phyloP scores from a whole-genome alignment of 30 jellyfish, hydroid and myxozoan genomes.

The Sanderia malayensis region DNA sequence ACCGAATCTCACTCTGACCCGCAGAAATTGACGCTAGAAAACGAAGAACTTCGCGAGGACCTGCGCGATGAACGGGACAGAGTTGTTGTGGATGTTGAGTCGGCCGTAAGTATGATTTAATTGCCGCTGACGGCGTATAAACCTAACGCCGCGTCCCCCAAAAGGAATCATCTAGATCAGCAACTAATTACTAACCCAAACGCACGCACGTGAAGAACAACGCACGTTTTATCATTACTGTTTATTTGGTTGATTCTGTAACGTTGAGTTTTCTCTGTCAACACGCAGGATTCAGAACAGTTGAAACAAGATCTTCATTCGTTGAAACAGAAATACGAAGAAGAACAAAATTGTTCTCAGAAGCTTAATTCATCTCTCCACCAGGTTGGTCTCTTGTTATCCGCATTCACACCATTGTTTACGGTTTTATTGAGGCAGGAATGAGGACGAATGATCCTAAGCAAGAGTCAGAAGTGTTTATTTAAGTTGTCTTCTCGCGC shows the following conservation, averaged over 20 bases:
- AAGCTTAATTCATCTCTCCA: slow-evolving; percentile 33
- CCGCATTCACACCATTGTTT: no score
- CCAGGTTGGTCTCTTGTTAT: no score
- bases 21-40: slow-evolving; percentile 86
- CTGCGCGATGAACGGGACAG: slow-evolving; percentile 96
- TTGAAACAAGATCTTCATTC: slow-evolving; percentile 42
- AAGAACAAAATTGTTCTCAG: slow-evolving; percentile 28
- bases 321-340: slow-evolving; percentile 35
- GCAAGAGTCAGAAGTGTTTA: no score
- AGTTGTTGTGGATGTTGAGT: slow-evolving; percentile 94
- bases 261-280: no score
- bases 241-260: no score
- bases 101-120: slow-evolving; percentile 53
- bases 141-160: background rate
- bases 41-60: slow-evolving; percentile 83
- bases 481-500: no score
- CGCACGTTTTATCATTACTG: no score
- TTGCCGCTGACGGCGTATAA: slow-evolving; percentile 24
- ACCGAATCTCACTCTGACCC: slow-evolving; percentile 47
- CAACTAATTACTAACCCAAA: no score
- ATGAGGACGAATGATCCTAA: no score
- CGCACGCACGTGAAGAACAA: no score
- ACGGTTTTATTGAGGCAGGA: no score
- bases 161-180: no score
- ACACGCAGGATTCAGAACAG: slow-evolving; percentile 52